Percentiles rank a stretch among this genome's conserved stretches.
Evolutionary conservation across 2,888 invertebrate species (phyloP).

Genomic region (Imbricaverruca yamaguchii): DNA sequence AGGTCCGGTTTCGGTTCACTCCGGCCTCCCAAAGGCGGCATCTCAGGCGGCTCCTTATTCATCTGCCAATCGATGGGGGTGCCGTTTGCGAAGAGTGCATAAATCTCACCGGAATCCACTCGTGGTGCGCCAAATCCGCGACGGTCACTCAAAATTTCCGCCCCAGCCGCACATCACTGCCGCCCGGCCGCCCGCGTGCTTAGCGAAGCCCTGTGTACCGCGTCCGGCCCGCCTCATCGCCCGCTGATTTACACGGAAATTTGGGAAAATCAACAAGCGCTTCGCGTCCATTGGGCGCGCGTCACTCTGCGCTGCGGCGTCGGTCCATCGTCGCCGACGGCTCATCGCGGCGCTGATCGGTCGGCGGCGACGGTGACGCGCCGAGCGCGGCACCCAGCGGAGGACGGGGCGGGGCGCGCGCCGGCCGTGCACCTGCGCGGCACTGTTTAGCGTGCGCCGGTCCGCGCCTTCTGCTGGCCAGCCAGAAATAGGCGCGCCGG

Average conservation of each 20-base stretch:
- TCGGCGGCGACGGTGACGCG: neutral
- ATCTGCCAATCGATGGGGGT: neutral
- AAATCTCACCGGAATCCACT: neutral
- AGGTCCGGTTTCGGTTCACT: neutral
- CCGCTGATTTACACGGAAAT: conserved; percentile 3
- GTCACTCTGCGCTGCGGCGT: neutral
- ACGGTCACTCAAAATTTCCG: neutral
- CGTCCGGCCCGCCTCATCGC: neutral
- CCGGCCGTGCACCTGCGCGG: neutral
- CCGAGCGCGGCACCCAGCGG: neutral
- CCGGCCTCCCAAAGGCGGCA: neutral
- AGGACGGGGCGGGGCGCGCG: neutral
- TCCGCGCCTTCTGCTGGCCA: neutral
- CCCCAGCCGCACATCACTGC: neutral
- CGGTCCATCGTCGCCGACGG: neutral
- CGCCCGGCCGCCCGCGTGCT: neutral
- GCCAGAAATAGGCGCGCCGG: conserved; percentile 7
- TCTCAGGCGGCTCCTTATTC: neutral
- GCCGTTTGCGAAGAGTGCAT: neutral
- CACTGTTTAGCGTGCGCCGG: neutral
- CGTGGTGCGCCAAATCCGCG: neutral
- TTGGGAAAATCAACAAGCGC: conserved; percentile 5
- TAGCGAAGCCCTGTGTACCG: neutral
- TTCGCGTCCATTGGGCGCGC: neutral
- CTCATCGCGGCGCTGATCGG: neutral